Evolutionary conservation across 2,113 vertebrate genomes (phyloP).

Genomic region (Albula goreensis): DNA sequence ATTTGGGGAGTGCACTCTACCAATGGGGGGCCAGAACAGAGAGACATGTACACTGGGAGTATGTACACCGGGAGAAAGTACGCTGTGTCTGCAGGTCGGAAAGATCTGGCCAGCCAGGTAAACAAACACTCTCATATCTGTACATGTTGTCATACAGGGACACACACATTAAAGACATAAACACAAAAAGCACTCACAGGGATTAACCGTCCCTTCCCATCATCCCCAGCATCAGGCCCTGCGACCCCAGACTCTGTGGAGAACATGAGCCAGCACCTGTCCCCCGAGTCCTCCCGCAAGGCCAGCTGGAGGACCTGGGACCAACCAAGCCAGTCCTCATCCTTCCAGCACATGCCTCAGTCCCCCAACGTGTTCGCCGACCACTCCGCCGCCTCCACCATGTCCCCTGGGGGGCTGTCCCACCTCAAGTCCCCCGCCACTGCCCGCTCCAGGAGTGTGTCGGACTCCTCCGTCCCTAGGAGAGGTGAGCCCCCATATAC

Average conservation of each 20-base stretch:
- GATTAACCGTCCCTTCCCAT: background rate
- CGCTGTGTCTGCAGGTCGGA: too few relatives aligned
- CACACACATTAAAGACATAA: background rate
- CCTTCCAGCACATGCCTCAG: conserved; percentile 80
- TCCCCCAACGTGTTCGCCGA: conserved; percentile 85
- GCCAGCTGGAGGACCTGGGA: conserved; percentile 95
- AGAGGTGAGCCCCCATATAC: conserved; percentile 66
- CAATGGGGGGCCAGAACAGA: too few relatives aligned
- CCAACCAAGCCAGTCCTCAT: conserved; percentile 76
- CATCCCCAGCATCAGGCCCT: conserved; percentile 82
- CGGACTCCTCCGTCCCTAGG: conserved; percentile 89
- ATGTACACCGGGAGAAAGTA: too few relatives aligned
- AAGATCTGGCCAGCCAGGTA: background rate
- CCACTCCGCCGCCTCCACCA: conserved; percentile 75
- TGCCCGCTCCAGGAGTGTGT: conserved; percentile 86
- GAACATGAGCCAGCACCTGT: conserved; percentile 86
- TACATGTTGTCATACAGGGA: background rate
- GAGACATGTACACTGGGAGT: too few relatives aligned
- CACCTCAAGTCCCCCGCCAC: conserved; percentile 91
- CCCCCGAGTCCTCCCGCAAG: conserved; percentile 90
- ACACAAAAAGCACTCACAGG: background rate
- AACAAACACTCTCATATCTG: background rate
- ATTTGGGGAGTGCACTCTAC: too few relatives aligned
- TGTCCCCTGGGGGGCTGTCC: conserved; percentile 78
- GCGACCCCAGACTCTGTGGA: conserved; percentile 93